Percentiles rank a stretch among this genome's conserved stretches.
Conservation (phyloP, 2,888 invertebrate genomes). For the Merodon equestris region DNA sequence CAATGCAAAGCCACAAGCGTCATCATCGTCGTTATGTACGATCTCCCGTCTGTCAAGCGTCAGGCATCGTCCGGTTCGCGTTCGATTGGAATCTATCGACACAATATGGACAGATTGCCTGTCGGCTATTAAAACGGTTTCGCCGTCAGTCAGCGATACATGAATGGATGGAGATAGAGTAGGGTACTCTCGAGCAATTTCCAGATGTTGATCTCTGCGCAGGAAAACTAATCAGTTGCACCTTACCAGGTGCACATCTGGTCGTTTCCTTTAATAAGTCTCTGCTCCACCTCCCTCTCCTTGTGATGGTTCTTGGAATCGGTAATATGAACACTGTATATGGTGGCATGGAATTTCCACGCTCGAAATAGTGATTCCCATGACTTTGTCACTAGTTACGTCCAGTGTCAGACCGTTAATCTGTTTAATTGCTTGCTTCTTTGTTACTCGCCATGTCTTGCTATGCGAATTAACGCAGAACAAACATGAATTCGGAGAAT, state of each 20-base stretch:
- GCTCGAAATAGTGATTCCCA: conserved; percentile 23
- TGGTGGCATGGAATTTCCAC: too few species aligned
- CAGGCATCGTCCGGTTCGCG: conserved; percentile 55
- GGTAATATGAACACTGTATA: too few species aligned
- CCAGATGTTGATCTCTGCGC: conserved; percentile 23
- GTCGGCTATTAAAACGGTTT: conserved; percentile 68
- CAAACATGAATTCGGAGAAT: too few species aligned
- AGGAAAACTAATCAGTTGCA: conserved; percentile 59
- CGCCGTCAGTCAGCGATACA: conserved; percentile 58
- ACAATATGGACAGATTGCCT: conserved; percentile 68
- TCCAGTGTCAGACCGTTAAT: too few species aligned
- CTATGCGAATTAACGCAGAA: conserved; percentile 10
- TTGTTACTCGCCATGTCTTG: too few species aligned
- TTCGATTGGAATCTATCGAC: conserved; percentile 67
- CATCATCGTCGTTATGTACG: too few species aligned
- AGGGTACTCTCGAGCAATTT: conserved; percentile 37
- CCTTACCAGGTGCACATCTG: conserved; percentile 38
- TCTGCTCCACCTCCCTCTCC: too few species aligned
- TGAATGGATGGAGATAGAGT: too few species aligned
- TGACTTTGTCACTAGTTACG: conserved; percentile 31
- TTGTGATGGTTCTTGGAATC: conserved; percentile 5
- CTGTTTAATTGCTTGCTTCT: too few species aligned
- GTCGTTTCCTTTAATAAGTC: conserved; percentile 1
- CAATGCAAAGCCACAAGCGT: conserved; percentile 65
- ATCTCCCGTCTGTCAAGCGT: neutral